A percentile compares a stretch with the other conserved stretches of the same genome.
These are phyloP conservation scores for Vespertilio murinus DNA, from an alignment of 2,797 vertebrate species.

Conservation along the genomic window DNA sequence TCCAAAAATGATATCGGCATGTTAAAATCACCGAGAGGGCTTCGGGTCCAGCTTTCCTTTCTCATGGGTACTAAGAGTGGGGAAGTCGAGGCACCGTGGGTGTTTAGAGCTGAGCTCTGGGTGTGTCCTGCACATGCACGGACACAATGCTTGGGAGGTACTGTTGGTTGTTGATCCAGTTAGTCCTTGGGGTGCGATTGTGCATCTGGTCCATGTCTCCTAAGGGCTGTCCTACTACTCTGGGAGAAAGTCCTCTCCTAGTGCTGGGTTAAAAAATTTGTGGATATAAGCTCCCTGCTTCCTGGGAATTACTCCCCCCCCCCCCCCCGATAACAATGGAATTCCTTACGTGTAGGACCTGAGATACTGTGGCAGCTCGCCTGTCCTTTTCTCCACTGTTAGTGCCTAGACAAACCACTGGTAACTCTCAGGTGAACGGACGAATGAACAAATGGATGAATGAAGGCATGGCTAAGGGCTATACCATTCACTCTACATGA, in stretches of 20 bases:
- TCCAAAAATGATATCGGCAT: neutral
- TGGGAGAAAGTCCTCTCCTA: neutral
- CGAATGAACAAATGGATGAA: accelerated
- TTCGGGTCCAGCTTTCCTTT: neutral
- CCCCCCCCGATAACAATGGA: accelerated
- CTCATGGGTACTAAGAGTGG: accelerated
- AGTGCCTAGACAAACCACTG: neutral
- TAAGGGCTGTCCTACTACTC: accelerated
- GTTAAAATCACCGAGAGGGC: neutral
- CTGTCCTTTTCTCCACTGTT: accelerated
- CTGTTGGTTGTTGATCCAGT: too few species aligned
- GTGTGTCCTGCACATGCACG: accelerated
- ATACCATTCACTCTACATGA: accelerated
- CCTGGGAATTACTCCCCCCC: neutral
- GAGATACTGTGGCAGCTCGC: too few species aligned
- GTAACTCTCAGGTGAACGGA: neutral
- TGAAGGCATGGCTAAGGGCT: neutral
- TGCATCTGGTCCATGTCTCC: neutral
- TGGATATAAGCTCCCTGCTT: neutral
- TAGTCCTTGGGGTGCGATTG: neutral
- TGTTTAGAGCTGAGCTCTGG: neutral
- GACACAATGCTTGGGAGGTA: accelerated
- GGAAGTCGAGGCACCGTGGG: accelerated
- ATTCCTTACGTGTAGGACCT: neutral
- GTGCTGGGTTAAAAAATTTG: neutral